These are phyloP conservation scores for Neofelis nebulosa DNA, from an alignment of 2,113 vertebrate species.

Conservation along the genomic window DNA sequence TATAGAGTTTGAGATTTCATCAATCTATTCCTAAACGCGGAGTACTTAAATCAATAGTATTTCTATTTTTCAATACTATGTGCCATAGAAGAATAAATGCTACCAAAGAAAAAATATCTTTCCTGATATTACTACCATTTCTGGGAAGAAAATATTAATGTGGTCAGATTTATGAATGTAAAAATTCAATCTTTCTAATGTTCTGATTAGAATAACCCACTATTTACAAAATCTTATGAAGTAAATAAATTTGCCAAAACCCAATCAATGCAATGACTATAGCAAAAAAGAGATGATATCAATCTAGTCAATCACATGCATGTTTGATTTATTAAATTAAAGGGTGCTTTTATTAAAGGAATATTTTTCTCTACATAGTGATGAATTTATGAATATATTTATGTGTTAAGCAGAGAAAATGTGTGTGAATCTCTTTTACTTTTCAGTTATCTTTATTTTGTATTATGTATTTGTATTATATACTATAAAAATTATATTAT, in stretches of 20 bases:
- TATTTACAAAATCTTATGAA: background rate
- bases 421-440: background rate
- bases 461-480: background rate
- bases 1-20: background rate
- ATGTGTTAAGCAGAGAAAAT: background rate
- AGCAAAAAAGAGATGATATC: background rate
- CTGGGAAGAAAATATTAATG: slow-evolving; percentile 25
- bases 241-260: slow-evolving; percentile 37
- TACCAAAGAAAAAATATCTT: background rate
- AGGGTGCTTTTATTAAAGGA: rapidly evolving
- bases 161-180: background rate
- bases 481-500: background rate
- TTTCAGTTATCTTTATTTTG: background rate
- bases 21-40: background rate
- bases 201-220: background rate
- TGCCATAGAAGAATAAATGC: background rate
- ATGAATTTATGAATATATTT: background rate
- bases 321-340: background rate
- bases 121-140: background rate
- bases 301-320: background rate
- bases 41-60: background rate
- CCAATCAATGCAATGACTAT: background rate
- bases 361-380: background rate
- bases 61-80: background rate
- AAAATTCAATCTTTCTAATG: background rate